Evolutionary conservation across 1,140 invertebrate species (phyloP).

Genomic region (Lycorma delicatula): DNA sequence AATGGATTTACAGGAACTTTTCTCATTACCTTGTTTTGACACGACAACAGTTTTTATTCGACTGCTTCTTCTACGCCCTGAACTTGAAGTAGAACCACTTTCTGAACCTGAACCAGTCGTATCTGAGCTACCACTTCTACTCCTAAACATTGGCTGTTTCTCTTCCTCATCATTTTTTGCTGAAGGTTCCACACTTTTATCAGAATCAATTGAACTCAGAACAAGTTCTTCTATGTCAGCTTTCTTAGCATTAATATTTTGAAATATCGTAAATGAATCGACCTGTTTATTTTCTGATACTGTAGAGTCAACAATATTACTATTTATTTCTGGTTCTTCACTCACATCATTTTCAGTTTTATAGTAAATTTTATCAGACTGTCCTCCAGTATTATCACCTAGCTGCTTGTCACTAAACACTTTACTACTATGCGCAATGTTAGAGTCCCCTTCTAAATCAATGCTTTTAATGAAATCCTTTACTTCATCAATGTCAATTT

Average conservation of each 20-base stretch:
- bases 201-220: no score
- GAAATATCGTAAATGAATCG: no score
- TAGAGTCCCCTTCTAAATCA: background rate
- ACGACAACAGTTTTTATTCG: conserved; percentile 31
- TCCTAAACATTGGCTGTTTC: conserved; percentile 21
- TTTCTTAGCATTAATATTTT: no score
- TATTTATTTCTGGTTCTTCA: no score
- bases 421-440: no score
- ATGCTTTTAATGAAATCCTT: background rate
- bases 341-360: no score
- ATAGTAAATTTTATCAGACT: no score
- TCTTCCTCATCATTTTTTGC: conserved; percentile 1
- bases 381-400: background rate
- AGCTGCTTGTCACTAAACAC: background rate
- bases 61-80: conserved; percentile 40
- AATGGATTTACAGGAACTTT: background rate
- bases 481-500: background rate
- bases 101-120: conserved; percentile 39
- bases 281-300: no score
- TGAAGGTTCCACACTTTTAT: background rate
- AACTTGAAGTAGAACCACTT: conserved; percentile 38
- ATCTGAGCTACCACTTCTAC: conserved; percentile 39
- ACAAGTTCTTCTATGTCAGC: no score
- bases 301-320: no score
- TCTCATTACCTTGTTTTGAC: background rate